Evolutionary conservation across 2,113 vertebrate genomes (phyloP).

Genomic region (Cairina moschata): DNA sequence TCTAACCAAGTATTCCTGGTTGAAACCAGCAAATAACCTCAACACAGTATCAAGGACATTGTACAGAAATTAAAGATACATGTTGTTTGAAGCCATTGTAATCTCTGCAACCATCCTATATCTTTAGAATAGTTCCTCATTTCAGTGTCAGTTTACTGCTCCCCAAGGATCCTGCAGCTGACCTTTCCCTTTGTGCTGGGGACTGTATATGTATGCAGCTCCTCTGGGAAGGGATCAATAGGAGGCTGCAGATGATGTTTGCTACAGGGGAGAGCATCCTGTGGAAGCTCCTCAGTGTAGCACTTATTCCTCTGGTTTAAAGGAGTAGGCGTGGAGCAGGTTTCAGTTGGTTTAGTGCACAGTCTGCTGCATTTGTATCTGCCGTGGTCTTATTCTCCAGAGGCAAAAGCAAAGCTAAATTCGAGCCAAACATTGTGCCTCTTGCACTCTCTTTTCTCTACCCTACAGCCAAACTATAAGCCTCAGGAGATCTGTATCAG

Average conservation of each 20-base stretch:
- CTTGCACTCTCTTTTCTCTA: neutral
- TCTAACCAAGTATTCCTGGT: neutral
- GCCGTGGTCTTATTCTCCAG: neutral
- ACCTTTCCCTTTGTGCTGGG: neutral
- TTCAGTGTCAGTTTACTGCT: neutral
- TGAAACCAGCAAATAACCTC: neutral
- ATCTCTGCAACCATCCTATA: neutral
- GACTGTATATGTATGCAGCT: neutral
- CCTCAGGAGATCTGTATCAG: neutral
- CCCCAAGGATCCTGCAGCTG: neutral
- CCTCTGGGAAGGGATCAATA: slow-evolving; percentile 23
- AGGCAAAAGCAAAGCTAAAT: slow-evolving; percentile 30
- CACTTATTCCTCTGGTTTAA: neutral
- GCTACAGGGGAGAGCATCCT: neutral
- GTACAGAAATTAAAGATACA: neutral
- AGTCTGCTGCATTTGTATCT: neutral
- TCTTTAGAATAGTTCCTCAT: neutral
- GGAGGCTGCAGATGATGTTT: neutral
- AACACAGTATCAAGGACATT: neutral
- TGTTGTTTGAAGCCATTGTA: neutral
- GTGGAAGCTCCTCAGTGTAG: neutral
- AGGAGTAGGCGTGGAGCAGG: neutral
- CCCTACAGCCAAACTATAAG: neutral
- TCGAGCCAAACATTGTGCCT: neutral
- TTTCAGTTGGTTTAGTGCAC: slow-evolving; percentile 4